Conservation (phyloP, 2,113 vertebrate species). For the Corapipo altera region DNA sequence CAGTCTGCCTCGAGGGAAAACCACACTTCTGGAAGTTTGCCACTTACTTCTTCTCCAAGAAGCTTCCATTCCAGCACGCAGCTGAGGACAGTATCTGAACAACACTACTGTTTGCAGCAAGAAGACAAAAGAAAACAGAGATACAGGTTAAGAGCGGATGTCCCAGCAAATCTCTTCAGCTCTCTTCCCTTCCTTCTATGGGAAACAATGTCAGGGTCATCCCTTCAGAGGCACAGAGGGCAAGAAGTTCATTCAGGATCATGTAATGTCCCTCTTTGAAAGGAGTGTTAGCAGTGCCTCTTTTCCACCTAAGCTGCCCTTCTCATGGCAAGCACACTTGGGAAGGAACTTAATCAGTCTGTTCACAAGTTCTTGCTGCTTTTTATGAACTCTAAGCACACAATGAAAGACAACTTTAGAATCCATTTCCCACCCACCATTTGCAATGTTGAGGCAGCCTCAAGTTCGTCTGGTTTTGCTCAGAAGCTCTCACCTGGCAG, state of each 20-base stretch:
- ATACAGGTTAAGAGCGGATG: not conserved
- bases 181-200: not conserved
- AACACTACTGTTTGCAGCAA: constrained; percentile 79
- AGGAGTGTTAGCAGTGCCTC: not conserved
- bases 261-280: not conserved
- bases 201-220: not conserved
- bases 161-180: not conserved
- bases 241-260: not conserved
- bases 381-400: not conserved
- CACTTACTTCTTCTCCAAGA: constrained; percentile 94
- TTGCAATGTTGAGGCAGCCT: not conserved
- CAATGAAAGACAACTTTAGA: not conserved
- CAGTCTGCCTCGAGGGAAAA: not conserved
- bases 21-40: not conserved
- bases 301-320: not conserved
- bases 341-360: not conserved
- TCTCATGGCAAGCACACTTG: not conserved
- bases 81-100: constrained; percentile 92
- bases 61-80: constrained; percentile 97
- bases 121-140: constrained; percentile 12
- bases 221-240: not conserved
- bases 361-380: not conserved
- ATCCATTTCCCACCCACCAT: constrained; percentile 13
- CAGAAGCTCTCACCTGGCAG: constrained; percentile 12
- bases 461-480: not conserved